Evolutionary conservation across 2,797 vertebrate species (phyloP).

Genomic region (Chloroceryle inda): DNA sequence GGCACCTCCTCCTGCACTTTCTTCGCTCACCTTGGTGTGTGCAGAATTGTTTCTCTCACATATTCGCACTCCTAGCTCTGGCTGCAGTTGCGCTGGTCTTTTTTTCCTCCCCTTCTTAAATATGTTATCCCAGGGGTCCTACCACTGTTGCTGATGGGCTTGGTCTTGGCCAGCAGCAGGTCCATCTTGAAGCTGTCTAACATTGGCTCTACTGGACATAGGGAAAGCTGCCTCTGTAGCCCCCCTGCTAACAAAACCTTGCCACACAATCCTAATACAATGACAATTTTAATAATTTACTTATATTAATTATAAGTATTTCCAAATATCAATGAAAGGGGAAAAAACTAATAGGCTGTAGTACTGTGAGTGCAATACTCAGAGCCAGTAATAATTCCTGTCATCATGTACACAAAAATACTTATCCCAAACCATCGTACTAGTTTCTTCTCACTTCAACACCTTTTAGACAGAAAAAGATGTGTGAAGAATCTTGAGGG

Average conservation of each 20-base stretch:
- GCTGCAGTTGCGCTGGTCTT: neutral
- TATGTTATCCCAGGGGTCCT: neutral
- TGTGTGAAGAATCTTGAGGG: neutral
- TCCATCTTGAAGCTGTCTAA: fast-evolving
- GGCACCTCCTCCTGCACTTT: neutral
- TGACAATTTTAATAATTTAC: neutral
- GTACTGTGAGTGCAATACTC: neutral
- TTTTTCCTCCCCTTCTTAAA: neutral
- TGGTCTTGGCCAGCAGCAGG: fast-evolving
- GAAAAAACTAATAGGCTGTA: neutral
- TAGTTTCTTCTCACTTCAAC: neutral
- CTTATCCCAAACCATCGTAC: neutral
- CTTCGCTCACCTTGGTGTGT: neutral
- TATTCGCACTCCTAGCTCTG: neutral
- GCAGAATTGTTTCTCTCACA: neutral
- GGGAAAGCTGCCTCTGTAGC: neutral
- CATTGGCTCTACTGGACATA: fast-evolving
- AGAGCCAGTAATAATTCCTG: neutral
- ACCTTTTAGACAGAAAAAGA: slow-evolving; percentile 2
- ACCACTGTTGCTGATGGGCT: fast-evolving
- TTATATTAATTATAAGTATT: neutral
- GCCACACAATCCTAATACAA: neutral
- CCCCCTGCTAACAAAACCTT: neutral
- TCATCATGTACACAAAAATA: neutral
- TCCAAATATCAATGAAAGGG: neutral